Evolutionary conservation across 2,888 invertebrate genomes (phyloP), one percentile per base, ranked within the genome.

Genomic region (Chrysolina haemoptera): DNA sequence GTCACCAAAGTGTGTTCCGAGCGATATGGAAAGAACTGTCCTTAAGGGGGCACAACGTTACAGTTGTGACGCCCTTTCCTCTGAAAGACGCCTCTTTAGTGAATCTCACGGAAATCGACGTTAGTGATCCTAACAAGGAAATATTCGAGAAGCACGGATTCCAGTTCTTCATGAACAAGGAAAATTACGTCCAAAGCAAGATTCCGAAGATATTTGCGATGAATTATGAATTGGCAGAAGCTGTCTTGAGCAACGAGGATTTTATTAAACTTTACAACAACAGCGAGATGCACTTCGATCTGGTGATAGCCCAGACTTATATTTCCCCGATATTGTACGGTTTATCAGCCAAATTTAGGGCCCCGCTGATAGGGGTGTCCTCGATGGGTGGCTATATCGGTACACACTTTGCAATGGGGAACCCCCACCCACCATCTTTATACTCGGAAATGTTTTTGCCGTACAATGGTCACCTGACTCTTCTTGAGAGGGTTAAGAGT

Each of bases 401-500:
- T 6, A 81, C 76, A 4, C 84, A 85, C 66, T 80, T 79, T 62
- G 80, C 81, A 1, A 76, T 81, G 50, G 84, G 84, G 11, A 84
- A 85, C 73, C 83, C 80, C 0, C 75, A 80, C 66, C 82, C 81
- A 27, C 81, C 84, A 5, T 77, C 82, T 8, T 27, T 84, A n/a
- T 81, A 83, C 68, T 84, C 85, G 0, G 85, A 86, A 68, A 80
- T 84, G 78, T 79, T 83, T 70, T 70, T 85, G 27, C 80, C 79
- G 20, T 82, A 82, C 62, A 76, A 83, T 46, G 82, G 83, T 48
- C 70, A 75, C 5, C 79, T 90, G 73, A 89, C 85, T 16, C 83
- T 88, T 48, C 89, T 88, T 46, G 86, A 89, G 76, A 76, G 86
- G 64, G 67, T 84, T 4, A 79, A 79, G 68, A 85, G 83, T 69